Evolutionary conservation across 2,888 invertebrate genomes (phyloP).

Genomic region (Ganaspis brasiliensis): DNA sequence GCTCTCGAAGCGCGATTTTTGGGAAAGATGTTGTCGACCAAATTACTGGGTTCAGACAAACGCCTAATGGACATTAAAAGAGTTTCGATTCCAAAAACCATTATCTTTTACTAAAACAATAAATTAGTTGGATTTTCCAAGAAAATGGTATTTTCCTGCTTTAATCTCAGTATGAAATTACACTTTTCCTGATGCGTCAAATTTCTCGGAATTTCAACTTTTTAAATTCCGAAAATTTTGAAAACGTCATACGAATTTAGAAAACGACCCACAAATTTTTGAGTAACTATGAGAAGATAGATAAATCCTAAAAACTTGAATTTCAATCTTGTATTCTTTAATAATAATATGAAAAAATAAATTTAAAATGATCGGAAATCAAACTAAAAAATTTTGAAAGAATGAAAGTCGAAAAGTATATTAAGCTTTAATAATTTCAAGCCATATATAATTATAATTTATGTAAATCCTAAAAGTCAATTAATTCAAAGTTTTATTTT

Average conservation of each 20-base stretch:
- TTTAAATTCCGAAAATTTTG: neutral
- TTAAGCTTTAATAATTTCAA: no score
- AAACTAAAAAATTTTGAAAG: neutral
- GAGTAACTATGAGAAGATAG: no score
- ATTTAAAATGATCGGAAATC: no score
- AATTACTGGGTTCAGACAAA: constrained; percentile 28
- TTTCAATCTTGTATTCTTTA: no score
- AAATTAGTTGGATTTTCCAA: neutral
- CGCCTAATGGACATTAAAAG: constrained; percentile 9
- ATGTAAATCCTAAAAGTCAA: no score
- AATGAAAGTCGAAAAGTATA: no score
- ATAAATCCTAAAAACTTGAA: no score
- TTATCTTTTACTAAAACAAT: constrained; percentile 10
- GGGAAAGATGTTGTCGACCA: neutral
- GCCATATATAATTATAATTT: no score
- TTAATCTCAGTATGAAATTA: no score
- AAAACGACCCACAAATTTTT: neutral
- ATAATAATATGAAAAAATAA: no score
- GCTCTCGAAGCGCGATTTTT: neutral
- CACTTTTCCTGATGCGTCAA: no score
- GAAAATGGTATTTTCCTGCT: neutral
- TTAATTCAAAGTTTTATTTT: no score
- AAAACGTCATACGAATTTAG: neutral
- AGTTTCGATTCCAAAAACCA: constrained; percentile 1
- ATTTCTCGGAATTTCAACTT: constrained; percentile 25